Evolutionary conservation across 1,140 invertebrate species (phyloP), one percentile per base, ranked within the genome.

Genomic region (Pseudomyrmex dendroicus): DNA sequence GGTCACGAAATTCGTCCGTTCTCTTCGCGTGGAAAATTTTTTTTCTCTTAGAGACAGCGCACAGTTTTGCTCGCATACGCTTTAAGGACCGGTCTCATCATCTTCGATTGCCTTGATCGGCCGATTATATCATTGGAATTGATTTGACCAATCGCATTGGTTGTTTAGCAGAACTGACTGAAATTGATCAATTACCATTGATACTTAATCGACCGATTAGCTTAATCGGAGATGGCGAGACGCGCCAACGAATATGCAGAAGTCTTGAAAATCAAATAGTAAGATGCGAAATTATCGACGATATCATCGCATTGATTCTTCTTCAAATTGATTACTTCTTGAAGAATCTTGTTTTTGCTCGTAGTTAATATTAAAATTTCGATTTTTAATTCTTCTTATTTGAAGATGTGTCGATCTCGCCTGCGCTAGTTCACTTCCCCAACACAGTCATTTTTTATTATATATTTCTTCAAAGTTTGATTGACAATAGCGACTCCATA

Each of bases 401-500:
- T 25, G 10, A 15, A 2, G 57, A 76, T 48, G 56, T 4, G 54
- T 90, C 83, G 86, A 66, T 87, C 86, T 90, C 87, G 88, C 89
- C 78, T 77, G 73, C 86, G 87, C 90, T 85, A 84, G 85, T 87
- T 85, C 59, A 63, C 63, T 90, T 85, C 70, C 90, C 82, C 84
- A 5, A 35, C 35, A 88, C 89, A 90, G 84, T 62, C 82, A 61
- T 74, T 70, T 70, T 87, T 91, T 89, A 87, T 90, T 90, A 35
- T 87, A 88, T 70, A 82, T 83, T 73, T 35, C 35, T 89, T 90
- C 82, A 86, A 86, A 87, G 52, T 90, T 88, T 90, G 84, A 90
- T 92, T 91, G 84, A 91, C 90, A 91, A 92, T 88, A 89, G 84
- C 89, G 82, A 89, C 86, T 91, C 84, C 89, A 89, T 77, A 80